A percentile compares a stretch with the other conserved stretches of the same genome.
These are phyloP conservation scores for Probosciger aterrimus DNA, from an alignment of 2,113 vertebrate genomes.

Conservation along the genomic window DNA sequence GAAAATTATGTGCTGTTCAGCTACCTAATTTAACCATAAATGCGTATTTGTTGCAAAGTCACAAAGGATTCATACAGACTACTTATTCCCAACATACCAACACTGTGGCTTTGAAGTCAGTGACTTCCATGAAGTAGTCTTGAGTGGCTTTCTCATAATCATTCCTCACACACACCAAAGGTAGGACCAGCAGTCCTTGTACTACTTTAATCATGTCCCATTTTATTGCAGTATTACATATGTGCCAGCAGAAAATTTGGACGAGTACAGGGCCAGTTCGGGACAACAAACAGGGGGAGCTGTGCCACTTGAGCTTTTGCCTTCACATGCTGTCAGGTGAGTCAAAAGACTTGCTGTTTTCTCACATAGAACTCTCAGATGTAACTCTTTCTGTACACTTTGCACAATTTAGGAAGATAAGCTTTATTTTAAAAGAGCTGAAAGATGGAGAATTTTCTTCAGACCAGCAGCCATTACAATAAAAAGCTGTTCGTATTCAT, in stretches of 20 bases:
- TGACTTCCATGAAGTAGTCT: background rate
- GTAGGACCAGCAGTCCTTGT: background rate
- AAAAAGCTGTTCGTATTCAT: background rate
- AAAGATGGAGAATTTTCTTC: background rate
- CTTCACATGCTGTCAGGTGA: conserved; percentile 70
- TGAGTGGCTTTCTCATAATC: background rate
- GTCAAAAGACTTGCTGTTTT: background rate
- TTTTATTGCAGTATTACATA: conserved; percentile 88
- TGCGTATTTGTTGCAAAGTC: background rate
- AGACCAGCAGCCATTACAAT: background rate
- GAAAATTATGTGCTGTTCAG: background rate
- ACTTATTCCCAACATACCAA: background rate
- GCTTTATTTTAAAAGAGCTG: background rate
- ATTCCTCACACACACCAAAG: background rate
- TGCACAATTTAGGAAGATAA: background rate
- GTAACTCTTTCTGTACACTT: background rate
- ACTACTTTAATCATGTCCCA: conserved; percentile 17
- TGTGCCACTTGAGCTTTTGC: conserved; percentile 63
- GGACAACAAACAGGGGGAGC: conserved; percentile 70
- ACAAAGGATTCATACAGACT: background rate
- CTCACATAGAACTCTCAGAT: background rate
- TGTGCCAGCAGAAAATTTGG: conserved; percentile 89
- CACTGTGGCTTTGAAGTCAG: background rate
- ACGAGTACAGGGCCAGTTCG: conserved; percentile 83
- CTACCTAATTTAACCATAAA: background rate